Percentiles rank a stretch among this genome's conserved stretches.
phyloP scores from a whole-genome alignment of 2,888 invertebrate species.

The Dicyrtomina minuta region DNA sequence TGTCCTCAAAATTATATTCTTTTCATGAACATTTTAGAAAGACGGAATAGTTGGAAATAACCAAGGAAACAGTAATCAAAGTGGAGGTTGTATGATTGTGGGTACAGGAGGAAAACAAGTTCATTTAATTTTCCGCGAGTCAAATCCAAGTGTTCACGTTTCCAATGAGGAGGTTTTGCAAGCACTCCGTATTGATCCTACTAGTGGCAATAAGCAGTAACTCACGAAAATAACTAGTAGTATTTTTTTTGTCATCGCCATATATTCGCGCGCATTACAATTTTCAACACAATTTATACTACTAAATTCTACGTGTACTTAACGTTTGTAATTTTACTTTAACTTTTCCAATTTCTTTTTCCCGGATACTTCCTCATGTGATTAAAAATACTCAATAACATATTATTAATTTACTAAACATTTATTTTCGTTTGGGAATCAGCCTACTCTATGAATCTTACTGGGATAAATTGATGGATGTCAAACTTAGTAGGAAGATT shows the following conservation, averaged over 20 bases:
- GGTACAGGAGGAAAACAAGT: slow-evolving; percentile 13
- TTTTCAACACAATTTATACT: neutral
- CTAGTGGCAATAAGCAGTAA: neutral
- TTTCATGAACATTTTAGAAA: slow-evolving; percentile 4
- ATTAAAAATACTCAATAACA: neutral
- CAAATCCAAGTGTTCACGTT: neutral
- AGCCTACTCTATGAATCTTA: neutral
- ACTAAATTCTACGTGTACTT: neutral
- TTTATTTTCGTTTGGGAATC: neutral
- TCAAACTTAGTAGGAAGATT: neutral
- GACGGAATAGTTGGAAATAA: neutral
- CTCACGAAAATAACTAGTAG: no score
- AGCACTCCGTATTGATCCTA: slow-evolving; percentile 9
- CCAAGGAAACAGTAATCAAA: slow-evolving; percentile 20
- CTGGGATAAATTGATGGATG: neutral
- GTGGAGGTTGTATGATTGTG: slow-evolving; percentile 20
- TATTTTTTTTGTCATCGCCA: no score
- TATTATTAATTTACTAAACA: neutral
- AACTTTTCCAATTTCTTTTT: neutral
- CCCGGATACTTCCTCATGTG: neutral
- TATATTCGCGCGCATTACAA: neutral
- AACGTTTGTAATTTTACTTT: neutral
- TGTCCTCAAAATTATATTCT: no score
- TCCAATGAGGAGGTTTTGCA: neutral
- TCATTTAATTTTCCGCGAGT: slow-evolving; percentile 7